Evolutionary conservation across 1,140 invertebrate species (phyloP), one percentile per base, ranked within the genome.

Genomic region (Panulirus ornatus): DNA sequence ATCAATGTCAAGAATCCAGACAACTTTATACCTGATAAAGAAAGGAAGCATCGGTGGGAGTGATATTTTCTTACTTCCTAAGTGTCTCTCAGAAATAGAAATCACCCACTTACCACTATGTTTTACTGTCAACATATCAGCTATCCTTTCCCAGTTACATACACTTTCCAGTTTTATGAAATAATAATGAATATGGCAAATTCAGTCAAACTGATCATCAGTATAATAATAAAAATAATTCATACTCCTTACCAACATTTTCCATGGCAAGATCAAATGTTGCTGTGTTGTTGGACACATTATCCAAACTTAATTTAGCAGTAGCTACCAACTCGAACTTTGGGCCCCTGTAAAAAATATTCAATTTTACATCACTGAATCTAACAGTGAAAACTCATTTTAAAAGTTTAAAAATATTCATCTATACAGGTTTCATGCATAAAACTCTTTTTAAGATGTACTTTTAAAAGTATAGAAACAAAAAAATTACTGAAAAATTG

Each of bases 281-380:
- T 54, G 96, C 96, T 58, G 95, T 89, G 87, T 89, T 89, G 79
- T 89, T 89, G 78, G 87, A 89, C 14, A 89, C 87, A 58, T 83
- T 58, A 34, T 89, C 87, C 27, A 89, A 70, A 30, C 19, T 82
- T 30, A 89, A 70, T 44, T 51, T 83, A 9, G 87, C 79, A 36
- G 87, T 95, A 47, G 96, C 96, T 92, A 96, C 95, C 36, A 96
- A 93, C 92, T 96, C 95, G 94, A 96, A 96, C 92, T 96, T 95
- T 88, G 96, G 96, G 91, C 96, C 96, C 76, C 96, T 96, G 92
- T 81, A 93, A 94, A 93, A 91, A 87, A 58, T n/a, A n/a, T n/a
- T n/a, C n/a, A n/a, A n/a, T n/a, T 73, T 22, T n/a, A n/a, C n/a
- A 19, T 58, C 54, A 6, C 19, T 22, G 19, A 22, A 19, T 19